Conservation (phyloP, 2,797 vertebrate genomes). For the Girardinus metallicus region DNA sequence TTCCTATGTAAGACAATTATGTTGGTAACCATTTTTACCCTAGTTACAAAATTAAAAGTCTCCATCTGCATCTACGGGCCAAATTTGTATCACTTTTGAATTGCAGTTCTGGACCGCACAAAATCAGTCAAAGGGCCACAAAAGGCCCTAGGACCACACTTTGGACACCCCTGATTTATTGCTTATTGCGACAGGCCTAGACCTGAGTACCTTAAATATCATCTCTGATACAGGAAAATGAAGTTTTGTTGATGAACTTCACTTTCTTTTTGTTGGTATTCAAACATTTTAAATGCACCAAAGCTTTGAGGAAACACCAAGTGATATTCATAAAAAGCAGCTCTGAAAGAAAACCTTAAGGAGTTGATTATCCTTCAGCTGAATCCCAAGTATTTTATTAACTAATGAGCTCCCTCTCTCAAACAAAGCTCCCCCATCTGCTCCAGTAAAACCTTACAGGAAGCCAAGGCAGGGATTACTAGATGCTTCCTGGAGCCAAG, state of each 20-base stretch:
- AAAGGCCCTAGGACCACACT: no score
- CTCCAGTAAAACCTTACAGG: conserved; percentile 13
- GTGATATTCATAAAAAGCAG: background rate
- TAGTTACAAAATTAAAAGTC: no score
- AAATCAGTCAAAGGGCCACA: no score
- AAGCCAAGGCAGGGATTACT: conserved; percentile 7
- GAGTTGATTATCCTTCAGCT: conserved; percentile 6
- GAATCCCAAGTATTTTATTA: conserved; percentile 7
- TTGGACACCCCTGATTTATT: no score
- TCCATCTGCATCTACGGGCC: no score
- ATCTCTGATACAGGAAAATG: background rate
- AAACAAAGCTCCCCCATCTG: conserved; percentile 3
- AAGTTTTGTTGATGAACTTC: background rate
- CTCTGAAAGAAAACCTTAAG: conserved; percentile 8
- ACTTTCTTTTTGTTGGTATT: background rate
- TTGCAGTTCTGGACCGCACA: no score
- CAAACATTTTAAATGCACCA: background rate
- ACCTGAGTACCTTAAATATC: background rate
- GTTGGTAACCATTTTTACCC: no score
- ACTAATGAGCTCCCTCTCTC: conserved; percentile 1
- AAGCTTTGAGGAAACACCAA: background rate
- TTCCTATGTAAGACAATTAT: no score
- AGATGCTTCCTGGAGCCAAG: conserved; percentile 3
- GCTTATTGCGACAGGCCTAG: no score
- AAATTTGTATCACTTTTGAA: no score